Percentiles rank a stretch among this genome's conserved stretches.
phyloP scores from a whole-genome alignment of 2,888 invertebrate species.

The Cerceris ruficornis region DNA sequence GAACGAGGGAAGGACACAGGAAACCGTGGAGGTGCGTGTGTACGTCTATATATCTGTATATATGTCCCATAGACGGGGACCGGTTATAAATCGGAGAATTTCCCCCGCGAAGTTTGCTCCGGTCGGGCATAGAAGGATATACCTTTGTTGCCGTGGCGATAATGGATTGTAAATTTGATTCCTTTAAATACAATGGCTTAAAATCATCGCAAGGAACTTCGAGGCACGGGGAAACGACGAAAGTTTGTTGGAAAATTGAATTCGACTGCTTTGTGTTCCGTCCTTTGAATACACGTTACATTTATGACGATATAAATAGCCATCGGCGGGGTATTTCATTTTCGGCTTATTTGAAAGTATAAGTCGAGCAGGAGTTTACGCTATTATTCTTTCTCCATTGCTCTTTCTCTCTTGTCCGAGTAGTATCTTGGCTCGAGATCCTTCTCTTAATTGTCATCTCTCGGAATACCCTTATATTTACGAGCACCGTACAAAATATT shows the following conservation, averaged over 20 bases:
- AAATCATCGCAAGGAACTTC: not conserved
- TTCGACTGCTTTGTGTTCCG: slow-evolving; percentile 12
- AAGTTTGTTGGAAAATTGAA: slow-evolving; percentile 42
- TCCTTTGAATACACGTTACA: slow-evolving; percentile 6
- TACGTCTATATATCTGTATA: slow-evolving; percentile 7
- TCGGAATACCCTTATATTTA: not conserved
- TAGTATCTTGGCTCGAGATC: no score
- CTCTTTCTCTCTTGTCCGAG: no score
- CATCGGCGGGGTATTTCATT: not conserved
- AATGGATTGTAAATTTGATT: slow-evolving; percentile 48
- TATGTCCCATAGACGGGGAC: slow-evolving; percentile 1
- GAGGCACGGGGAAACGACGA: slow-evolving; percentile 27
- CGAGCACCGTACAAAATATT: not conserved
- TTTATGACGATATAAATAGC: slow-evolving; percentile 4
- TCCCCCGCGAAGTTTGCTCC: slow-evolving; percentile 17
- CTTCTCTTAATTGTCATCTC: no score
- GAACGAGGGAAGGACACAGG: slow-evolving; percentile 3
- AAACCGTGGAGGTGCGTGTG: not conserved
- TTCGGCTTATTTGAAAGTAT: no score
- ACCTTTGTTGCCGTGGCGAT: slow-evolving; percentile 34
- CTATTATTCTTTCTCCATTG: no score
- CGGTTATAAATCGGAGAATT: slow-evolving; percentile 36
- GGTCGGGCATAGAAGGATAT: not conserved
- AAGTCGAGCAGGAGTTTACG: no score
- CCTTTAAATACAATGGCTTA: slow-evolving; percentile 34